A percentile compares a stretch with the other conserved stretches of the same genome.
Evolutionary conservation across 2,113 vertebrate species (phyloP).

Genomic region (Thryonomys swinderianus): DNA sequence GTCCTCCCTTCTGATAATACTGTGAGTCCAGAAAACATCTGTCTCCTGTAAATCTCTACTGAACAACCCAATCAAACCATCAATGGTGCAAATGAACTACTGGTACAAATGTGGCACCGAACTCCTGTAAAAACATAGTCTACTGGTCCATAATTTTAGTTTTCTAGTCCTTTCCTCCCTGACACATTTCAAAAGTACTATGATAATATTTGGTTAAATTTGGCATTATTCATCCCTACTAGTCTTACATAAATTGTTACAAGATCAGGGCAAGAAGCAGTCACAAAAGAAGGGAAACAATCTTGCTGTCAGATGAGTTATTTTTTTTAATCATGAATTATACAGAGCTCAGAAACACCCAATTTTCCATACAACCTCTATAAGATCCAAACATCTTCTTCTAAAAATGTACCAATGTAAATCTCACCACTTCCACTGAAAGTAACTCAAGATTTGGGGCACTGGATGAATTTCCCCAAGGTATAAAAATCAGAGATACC

Average conservation of each 20-base stretch:
- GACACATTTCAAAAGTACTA: not conserved
- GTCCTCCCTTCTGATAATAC: not conserved
- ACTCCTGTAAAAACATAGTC: conserved; percentile 13
- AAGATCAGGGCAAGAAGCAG: conserved; percentile 27
- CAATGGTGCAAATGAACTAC: not conserved
- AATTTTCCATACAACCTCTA: not conserved
- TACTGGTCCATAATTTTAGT: not conserved
- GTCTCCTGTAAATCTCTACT: not conserved
- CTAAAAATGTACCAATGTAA: conserved; percentile 59
- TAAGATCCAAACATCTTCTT: conserved; percentile 69
- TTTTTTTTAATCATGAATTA: conserved; percentile 69
- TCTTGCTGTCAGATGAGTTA: conserved; percentile 60
- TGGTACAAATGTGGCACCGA: conserved; percentile 2
- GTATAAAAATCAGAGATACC: conserved; percentile 53
- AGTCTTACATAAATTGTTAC: conserved; percentile 48
- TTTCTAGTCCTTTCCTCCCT: conserved; percentile 26
- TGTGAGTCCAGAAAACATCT: not conserved
- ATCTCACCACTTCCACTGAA: not conserved
- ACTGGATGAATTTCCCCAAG: conserved; percentile 59
- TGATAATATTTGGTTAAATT: not conserved
- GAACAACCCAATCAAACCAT: not conserved
- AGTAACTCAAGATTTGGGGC: conserved; percentile 40
- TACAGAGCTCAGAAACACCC: conserved; percentile 48
- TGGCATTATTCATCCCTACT: conserved; percentile 29
- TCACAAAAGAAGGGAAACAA: conserved; percentile 46